Conservation (phyloP, 2,113 vertebrate genomes). For the Oncorhynchus masou region DNA sequence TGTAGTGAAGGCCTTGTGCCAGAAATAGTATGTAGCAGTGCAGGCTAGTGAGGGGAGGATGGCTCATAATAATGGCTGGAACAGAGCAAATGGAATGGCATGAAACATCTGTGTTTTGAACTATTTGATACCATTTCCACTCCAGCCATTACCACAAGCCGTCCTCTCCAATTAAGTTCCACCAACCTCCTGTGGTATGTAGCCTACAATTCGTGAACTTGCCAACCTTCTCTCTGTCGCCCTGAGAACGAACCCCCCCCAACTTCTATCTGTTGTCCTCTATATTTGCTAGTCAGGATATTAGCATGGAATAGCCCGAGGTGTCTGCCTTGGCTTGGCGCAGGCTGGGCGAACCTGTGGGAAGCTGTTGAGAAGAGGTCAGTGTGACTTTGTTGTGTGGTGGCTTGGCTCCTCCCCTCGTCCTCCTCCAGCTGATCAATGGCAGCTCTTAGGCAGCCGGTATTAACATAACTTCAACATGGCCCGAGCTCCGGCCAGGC, state of each 20-base stretch:
- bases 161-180: too few relatives aligned
- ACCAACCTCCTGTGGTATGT: too few relatives aligned
- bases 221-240: too few relatives aligned
- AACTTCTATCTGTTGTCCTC: too few relatives aligned
- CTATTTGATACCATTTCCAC: too few relatives aligned
- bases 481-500: slow-evolving; percentile 2
- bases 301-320: slow-evolving; percentile 14
- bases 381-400: neutral
- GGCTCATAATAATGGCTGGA: too few relatives aligned
- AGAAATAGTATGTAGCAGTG: too few relatives aligned
- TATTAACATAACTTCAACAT: slow-evolving; percentile 33
- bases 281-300: neutral
- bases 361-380: slow-evolving; percentile 14
- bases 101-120: too few relatives aligned
- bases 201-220: neutral
- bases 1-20: too few relatives aligned
- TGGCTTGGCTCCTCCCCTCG: neutral
- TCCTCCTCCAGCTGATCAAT: neutral
- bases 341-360: neutral
- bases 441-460: slow-evolving; percentile 9
- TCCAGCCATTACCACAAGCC: too few relatives aligned
- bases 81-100: too few relatives aligned
- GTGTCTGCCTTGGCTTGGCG: neutral
- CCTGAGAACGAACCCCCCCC: neutral
- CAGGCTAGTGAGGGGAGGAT: too few relatives aligned